Evolutionary conservation across 1,140 invertebrate genomes (phyloP), one percentile per base, ranked within the genome.

Genomic region (Heliconius nattereri): DNA sequence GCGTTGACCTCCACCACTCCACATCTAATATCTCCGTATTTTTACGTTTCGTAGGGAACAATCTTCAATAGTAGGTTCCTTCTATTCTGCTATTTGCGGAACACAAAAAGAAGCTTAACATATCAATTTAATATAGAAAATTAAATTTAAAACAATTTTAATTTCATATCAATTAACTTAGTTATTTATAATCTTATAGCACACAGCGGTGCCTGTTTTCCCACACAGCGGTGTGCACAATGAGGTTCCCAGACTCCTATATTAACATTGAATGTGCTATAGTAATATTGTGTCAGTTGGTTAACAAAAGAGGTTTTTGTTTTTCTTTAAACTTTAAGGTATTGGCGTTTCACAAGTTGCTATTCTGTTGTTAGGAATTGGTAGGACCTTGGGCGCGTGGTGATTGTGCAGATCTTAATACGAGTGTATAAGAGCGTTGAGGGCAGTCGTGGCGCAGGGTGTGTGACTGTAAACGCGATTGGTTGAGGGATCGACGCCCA

Each of bases 231-330:
- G 60, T 3, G 60, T 29, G 6, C 26, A 72, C 35, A 72, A 72
- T 72, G 19, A n/a, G 35, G n/a, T 2, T 72, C 35, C 71, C 71
- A 72, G 35, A 72, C 35, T 72, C 71, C 71, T 35, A 40, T 72
- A 72, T 72, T 40, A 72, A 40, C 71, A 72, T 72, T 40, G 32
- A 72, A 72, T 72, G 35, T 72, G 71, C 32, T n/a, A 72, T 72
- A 72, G 29, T 20, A 20, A 72, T 26, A 72, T 72, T 72, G 71
- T 72, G 71, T 37, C 71, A 37, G 29, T 72, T 72, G 71, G 16
- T 40, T 72, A 72, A 72, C 71, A 72, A 72, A 72, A 35, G 71
- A 35, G 32, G n/a, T 72, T 37, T 72, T 72, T 72, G 71, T 72
- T 37, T 72, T 72, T 35, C 71, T 66, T 66, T 6, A 29, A 26